Base-by-base conservation (phyloP, 1,140 invertebrate genomes). In the Orchesella cincta region DNA sequence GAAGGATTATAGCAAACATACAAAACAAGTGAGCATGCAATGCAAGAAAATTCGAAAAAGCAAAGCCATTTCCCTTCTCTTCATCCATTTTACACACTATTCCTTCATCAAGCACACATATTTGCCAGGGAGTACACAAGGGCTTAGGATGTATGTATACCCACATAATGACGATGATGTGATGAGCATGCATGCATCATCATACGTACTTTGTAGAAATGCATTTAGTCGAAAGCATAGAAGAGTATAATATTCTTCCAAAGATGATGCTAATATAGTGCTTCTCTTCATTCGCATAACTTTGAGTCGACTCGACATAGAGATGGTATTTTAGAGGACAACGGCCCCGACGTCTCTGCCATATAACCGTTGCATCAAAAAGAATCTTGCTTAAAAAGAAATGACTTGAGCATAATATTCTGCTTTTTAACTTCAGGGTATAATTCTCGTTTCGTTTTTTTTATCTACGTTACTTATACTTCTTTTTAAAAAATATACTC, bases 301-400 rank as follows among this genome's bases (percentile, higher is more conserved):
- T 67, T 67, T 67, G 28, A 31, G 39, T 46, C 20, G 2, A 5
- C 23, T 57, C 62, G 28, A n/a, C 31, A 67, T 67, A 67, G 28
- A 31, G 62, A 67, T 31, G 33, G 62, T 29, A 31, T 67, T 67
- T 67, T 67, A 67, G 62, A 67, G 62, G 62, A 67, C 62, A 67
- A 67, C 62, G 62, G 62, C 62, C 62, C 31, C 62, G 62, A 67
- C 62, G 62, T 67, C 62, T 67, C 62, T 33, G 8, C 62, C 26
- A 26, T 67, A 29, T 29, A n/a, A 12, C 8, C 62, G 31, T 18
- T 23, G 54, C 54, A 5, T 57, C 62, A 33, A 14, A 14, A 29
- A 29, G 14, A 29, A 18, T 67, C 62, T 29, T 5, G 1, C 28
- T 67, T 67, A 33, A 33, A 57, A 57, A 57, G 23, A 57, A 12